Evolutionary conservation across 2,113 vertebrate species (phyloP).

Genomic region (Phocoena sinus): DNA sequence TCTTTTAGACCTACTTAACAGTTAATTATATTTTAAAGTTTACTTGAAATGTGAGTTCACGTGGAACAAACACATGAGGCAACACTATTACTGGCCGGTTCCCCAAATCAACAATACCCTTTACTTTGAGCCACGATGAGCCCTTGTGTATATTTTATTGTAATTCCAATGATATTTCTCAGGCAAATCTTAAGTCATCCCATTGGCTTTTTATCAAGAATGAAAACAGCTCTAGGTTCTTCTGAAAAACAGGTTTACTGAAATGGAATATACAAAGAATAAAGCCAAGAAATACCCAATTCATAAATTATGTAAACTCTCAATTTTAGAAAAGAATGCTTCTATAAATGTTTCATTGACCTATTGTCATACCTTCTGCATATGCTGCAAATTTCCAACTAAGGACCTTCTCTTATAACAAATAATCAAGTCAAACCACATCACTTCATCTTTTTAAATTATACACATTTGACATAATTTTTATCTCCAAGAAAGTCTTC

Average conservation of each 20-base stretch:
- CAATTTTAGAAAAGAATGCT: conserved; percentile 48
- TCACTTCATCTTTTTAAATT: neutral
- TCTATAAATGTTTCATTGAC: neutral
- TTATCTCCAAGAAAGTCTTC: neutral
- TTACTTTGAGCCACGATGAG: neutral
- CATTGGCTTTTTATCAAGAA: conserved; percentile 52
- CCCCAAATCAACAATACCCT: conserved; percentile 74
- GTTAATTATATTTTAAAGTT: conserved; percentile 82
- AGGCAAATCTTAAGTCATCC: conserved; percentile 65
- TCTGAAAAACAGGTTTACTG: neutral
- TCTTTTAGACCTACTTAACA: conserved; percentile 86
- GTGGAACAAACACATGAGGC: conserved; percentile 80
- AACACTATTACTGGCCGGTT: conserved; percentile 78
- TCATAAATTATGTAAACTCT: conserved; percentile 57
- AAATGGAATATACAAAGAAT: conserved; percentile 50
- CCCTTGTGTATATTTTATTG: conserved; percentile 3
- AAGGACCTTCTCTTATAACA: neutral
- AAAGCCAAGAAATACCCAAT: conserved; percentile 19
- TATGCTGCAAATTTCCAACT: neutral
- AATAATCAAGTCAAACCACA: neutral
- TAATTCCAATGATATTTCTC: conserved; percentile 49
- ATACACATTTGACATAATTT: neutral
- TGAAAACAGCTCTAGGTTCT: conserved; percentile 35
- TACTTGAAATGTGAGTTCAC: conserved; percentile 84
- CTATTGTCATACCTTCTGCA: neutral